Percentiles rank a stretch among this genome's conserved stretches.
phyloP scores from a whole-genome alignment of 2,888 invertebrate species.

The Amphipoea lucens region DNA sequence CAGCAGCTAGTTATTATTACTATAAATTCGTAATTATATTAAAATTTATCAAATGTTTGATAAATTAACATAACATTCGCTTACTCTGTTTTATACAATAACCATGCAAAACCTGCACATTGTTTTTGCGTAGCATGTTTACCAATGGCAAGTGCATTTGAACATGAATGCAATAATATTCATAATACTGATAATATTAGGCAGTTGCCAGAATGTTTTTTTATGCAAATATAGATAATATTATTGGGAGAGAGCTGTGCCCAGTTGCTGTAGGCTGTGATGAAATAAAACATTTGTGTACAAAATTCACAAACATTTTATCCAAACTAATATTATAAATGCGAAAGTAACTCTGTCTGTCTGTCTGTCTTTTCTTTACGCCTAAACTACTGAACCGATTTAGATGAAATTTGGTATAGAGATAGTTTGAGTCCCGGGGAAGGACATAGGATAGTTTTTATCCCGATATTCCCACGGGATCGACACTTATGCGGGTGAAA shows the following conservation, averaged over 20 bases:
- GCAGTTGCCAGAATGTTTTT: not conserved
- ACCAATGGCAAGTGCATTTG: not conserved
- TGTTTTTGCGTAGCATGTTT: constrained; percentile 13
- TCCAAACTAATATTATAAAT: no score
- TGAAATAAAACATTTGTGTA: no score
- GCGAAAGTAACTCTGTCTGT: no score
- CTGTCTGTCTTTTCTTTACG: no score
- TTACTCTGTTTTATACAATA: not conserved
- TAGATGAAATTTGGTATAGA: no score
- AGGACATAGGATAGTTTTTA: no score
- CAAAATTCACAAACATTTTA: not conserved
- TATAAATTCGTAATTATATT: not conserved
- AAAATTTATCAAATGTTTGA: constrained; percentile 7
- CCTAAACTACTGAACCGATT: no score
- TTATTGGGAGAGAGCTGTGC: no score
- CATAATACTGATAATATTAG: not conserved
- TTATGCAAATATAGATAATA: not conserved
- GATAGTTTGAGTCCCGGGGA: no score
- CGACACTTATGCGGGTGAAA: no score
- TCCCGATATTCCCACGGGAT: no score
- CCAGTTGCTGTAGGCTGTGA: not conserved
- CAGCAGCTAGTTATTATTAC: not conserved
- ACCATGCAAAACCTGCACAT: not conserved
- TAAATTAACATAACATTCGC: not conserved
- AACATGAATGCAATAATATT: constrained; percentile 3